Evolutionary conservation across 2,113 vertebrate species (phyloP).

Genomic region (Malurus elegans): DNA sequence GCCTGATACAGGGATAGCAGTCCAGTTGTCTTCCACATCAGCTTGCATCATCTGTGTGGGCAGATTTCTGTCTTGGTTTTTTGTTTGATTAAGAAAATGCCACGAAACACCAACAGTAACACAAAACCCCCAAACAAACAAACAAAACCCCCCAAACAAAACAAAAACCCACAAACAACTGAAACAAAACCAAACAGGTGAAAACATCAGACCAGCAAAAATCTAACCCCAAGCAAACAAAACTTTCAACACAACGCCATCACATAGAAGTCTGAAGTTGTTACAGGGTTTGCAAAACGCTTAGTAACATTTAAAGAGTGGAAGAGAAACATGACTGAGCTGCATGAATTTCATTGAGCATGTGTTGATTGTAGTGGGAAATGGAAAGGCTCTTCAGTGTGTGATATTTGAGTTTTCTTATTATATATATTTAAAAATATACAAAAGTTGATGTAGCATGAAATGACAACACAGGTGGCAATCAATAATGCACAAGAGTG

Average conservation of each 20-base stretch:
- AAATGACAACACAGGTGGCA: background rate
- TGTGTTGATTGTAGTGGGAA: background rate
- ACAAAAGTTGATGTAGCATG: background rate
- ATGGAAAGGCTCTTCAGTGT: background rate
- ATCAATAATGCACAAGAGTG: background rate
- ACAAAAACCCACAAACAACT: background rate
- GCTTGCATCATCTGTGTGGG: fast-evolving
- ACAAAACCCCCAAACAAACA: background rate
- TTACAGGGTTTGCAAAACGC: background rate
- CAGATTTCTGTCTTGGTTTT: background rate
- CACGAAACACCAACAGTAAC: background rate
- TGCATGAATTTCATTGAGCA: background rate
- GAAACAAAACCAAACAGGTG: background rate
- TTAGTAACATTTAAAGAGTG: background rate
- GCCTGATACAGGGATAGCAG: background rate
- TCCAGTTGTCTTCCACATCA: background rate
- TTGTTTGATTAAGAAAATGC: background rate
- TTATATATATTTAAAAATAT: background rate
- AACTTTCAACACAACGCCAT: background rate
- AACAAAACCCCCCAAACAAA: background rate
- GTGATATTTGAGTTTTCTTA: background rate
- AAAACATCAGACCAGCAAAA: background rate
- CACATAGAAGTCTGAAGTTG: background rate
- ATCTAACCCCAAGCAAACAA: background rate
- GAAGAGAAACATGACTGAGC: background rate